These are phyloP conservation scores for Morus bassanus DNA, from an alignment of 2,797 vertebrate species.

Conservation along the genomic window DNA sequence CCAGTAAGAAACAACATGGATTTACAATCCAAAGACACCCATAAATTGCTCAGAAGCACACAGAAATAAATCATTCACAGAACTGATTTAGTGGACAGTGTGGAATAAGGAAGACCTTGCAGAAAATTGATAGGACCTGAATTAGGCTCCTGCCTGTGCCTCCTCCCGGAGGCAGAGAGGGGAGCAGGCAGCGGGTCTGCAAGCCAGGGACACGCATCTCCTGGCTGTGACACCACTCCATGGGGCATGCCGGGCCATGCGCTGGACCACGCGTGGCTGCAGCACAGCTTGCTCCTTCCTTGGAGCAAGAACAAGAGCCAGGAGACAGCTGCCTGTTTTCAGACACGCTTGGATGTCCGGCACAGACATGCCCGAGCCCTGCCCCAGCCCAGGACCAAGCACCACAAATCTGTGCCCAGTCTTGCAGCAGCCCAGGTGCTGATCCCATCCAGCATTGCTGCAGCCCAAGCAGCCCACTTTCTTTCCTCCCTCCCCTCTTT, in stretches of 20 bases:
- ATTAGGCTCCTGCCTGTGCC: neutral
- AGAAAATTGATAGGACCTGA: neutral
- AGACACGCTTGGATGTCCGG: neutral
- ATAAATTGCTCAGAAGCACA: neutral
- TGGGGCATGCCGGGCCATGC: neutral
- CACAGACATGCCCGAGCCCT: neutral
- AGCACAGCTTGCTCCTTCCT: neutral
- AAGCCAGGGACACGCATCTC: accelerated
- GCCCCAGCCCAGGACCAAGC: neutral
- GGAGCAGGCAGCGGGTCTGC: accelerated
- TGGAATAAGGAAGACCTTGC: neutral
- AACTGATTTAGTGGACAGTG: accelerated
- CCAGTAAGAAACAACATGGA: neutral
- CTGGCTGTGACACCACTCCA: neutral
- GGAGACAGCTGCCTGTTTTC: neutral
- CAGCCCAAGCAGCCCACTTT: neutral
- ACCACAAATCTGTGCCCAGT: accelerated
- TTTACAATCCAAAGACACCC: neutral
- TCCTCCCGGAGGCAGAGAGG: too few species aligned
- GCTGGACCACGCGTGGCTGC: neutral
- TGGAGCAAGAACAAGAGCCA: neutral
- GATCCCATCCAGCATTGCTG: neutral
- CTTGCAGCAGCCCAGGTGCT: neutral
- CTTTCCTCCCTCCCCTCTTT: neutral
- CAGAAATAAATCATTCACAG: neutral